Evolutionary conservation across 2,113 vertebrate species (phyloP).

Genomic region (Xenopus tropicalis): DNA sequence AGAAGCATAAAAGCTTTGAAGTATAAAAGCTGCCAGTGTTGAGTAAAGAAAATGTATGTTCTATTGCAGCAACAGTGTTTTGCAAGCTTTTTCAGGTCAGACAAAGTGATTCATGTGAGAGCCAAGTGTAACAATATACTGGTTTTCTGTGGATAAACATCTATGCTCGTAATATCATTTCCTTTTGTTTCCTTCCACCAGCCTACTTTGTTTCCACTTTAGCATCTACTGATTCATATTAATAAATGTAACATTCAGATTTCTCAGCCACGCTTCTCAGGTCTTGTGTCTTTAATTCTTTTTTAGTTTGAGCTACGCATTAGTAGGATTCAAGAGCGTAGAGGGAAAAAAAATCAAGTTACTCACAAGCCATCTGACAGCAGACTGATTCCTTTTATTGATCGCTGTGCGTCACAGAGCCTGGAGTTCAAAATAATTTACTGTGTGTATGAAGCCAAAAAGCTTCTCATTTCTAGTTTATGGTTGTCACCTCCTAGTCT

Average conservation of each 20-base stretch:
- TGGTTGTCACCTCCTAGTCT: slow-evolving; percentile 14
- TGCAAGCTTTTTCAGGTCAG: not conserved
- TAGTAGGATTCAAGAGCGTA: not conserved
- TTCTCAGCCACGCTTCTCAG: too few relatives aligned
- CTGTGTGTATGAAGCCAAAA: slow-evolving; percentile 23
- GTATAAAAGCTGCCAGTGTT: slow-evolving; percentile 5
- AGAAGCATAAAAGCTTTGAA: not conserved
- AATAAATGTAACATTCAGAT: too few relatives aligned
- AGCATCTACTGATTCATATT: too few relatives aligned
- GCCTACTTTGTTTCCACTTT: too few relatives aligned
- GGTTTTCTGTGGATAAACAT: not conserved
- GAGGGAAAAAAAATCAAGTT: not conserved
- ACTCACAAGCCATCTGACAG: slow-evolving; percentile 8
- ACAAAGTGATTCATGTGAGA: not conserved
- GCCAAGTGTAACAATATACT: not conserved
- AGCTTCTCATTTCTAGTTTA: slow-evolving; percentile 21
- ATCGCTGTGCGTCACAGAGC: not conserved
- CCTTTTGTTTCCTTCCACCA: not conserved
- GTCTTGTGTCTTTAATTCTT: not conserved
- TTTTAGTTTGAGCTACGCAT: not conserved
- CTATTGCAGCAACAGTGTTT: slow-evolving; percentile 1
- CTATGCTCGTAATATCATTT: not conserved
- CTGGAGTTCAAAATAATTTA: slow-evolving; percentile 27
- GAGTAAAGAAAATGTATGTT: not conserved
- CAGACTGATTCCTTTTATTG: slow-evolving; percentile 36